phyloP scores from a whole-genome alignment of 2,113 vertebrate genomes.

The Muntiacus muntjak region DNA sequence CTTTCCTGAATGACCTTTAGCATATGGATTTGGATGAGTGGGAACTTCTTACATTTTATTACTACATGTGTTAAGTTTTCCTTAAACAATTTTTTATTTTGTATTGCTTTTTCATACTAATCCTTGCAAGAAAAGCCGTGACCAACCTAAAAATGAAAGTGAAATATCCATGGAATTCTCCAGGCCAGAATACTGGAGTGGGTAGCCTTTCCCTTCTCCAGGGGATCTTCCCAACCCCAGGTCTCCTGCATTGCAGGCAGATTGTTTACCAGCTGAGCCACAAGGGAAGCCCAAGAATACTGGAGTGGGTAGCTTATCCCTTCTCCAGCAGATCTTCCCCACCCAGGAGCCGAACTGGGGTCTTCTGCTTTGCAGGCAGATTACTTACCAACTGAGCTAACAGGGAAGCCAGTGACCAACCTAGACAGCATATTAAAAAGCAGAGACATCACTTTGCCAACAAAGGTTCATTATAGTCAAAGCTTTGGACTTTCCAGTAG shows the following conservation, averaged over 20 bases:
- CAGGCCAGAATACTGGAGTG: neutral
- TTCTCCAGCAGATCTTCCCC: neutral
- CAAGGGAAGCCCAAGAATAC: neutral
- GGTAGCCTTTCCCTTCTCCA: neutral
- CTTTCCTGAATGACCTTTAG: neutral
- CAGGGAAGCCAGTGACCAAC: neutral
- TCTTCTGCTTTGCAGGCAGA: neutral
- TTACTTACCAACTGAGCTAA: neutral
- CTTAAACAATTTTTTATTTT: neutral
- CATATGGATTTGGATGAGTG: neutral
- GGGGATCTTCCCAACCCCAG: neutral
- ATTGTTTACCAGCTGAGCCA: neutral
- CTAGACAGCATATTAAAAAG: neutral
- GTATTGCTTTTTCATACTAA: neutral
- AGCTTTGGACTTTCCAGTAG: neutral
- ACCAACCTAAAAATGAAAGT: neutral
- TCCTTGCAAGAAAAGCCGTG: neutral
- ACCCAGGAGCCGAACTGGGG: neutral
- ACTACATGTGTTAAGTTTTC: neutral
- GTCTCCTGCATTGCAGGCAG: rapidly evolving
- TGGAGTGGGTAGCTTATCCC: neutral
- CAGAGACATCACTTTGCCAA: neutral
- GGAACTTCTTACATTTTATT: neutral
- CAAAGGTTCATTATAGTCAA: neutral
- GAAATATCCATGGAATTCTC: neutral